These are phyloP conservation scores for Discoglossus pictus DNA, from an alignment of 2,797 vertebrate genomes.

Conservation along the genomic window DNA sequence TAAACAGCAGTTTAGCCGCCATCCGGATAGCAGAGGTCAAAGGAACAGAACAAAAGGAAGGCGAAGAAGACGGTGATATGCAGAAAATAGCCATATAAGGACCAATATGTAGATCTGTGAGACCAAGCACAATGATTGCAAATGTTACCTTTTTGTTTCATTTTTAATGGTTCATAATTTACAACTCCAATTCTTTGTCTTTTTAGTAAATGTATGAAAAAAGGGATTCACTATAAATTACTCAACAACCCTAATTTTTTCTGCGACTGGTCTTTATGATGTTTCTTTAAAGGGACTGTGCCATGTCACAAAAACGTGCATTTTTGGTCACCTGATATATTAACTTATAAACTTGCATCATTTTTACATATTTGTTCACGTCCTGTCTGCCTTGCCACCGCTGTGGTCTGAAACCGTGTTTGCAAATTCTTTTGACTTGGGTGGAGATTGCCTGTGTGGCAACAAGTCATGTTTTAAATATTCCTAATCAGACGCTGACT, in stretches of 20 bases:
- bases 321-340: too few species aligned
- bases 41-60: slow-evolving; percentile 63
- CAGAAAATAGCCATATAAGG: neutral
- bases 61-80: slow-evolving; percentile 54
- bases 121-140: neutral
- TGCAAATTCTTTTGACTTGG: too few species aligned
- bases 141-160: neutral
- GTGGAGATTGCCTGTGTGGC: too few species aligned
- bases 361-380: too few species aligned
- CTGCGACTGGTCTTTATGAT: neutral
- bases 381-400: too few species aligned
- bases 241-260: neutral
- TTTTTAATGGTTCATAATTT: neutral
- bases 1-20: slow-evolving; percentile 60
- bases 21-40: slow-evolving; percentile 55
- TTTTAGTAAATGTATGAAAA: neutral
- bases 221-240: neutral
- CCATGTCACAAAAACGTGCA: too few species aligned
- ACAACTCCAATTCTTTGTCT: neutral
- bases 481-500: too few species aligned
- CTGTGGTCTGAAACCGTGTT: too few species aligned
- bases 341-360: too few species aligned
- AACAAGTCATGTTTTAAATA: too few species aligned
- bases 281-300: too few species aligned
- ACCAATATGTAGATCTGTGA: neutral